These are phyloP conservation scores for Dicerorhinus sumatrensis DNA, from an alignment of 2,113 vertebrate genomes.

Conservation along the genomic window DNA sequence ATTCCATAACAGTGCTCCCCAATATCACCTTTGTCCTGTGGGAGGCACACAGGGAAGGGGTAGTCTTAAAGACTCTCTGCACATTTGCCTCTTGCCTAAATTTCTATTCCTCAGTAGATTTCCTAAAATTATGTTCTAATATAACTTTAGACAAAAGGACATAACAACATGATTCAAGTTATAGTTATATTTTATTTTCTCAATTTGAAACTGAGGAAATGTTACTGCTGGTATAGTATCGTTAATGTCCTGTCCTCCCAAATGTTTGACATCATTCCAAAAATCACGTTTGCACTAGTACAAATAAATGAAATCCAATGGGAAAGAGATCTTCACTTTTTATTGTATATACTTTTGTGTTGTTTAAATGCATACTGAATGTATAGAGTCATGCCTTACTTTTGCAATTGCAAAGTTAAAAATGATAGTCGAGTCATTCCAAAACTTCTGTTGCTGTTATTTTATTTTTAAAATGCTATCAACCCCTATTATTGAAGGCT, in stretches of 20 bases:
- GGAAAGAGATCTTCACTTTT: slow-evolving; percentile 9
- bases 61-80: neutral
- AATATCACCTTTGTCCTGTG: neutral
- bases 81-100: neutral
- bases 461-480: slow-evolving; percentile 20
- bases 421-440: neutral
- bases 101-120: neutral
- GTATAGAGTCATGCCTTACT: neutral
- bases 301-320: slow-evolving; percentile 45
- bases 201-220: slow-evolving; percentile 9
- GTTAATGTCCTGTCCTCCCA: neutral
- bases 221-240: neutral
- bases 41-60: neutral
- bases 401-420: slow-evolving; percentile 33
- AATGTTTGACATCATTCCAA: slow-evolving; percentile 27
- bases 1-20: neutral
- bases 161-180: slow-evolving; percentile 1
- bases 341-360: neutral
- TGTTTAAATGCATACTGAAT: slow-evolving; percentile 47
- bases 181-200: slow-evolving; percentile 48
- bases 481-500: neutral
- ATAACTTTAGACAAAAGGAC: neutral
- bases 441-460: neutral
- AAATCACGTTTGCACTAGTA: neutral
- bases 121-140: slow-evolving; percentile 36